Base-by-base conservation (phyloP, 2,888 invertebrate species). In the Drosophila kambysellisi region DNA sequence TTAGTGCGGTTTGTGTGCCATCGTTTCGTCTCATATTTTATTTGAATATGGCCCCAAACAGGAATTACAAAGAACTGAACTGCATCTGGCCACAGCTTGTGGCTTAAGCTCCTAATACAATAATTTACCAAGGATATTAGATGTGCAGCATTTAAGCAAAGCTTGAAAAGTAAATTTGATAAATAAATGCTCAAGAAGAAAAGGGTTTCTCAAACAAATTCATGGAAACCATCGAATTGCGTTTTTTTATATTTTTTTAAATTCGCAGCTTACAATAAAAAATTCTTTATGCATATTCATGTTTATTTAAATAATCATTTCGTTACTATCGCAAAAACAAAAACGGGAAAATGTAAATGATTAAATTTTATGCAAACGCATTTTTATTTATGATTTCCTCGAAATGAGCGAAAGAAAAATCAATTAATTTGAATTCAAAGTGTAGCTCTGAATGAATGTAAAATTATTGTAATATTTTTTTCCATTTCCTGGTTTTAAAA, bases 1-100 rank as follows among this genome's bases (percentile, higher is more conserved):
- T 81, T 81, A 79, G 80, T 80, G 75, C 62, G 70, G 82, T 64
- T 81, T 79, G 70, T 61, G 65, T 61, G 59, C 66, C 62, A 75
- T 50, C 56, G 58, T 75, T 82, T 63, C 54, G 65, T 74, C 66
- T 69, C 66, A 79, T 77, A 79, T 61, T 70, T 77, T 67, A 65
- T 65, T 50, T 61, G 67, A 69, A 62, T 56, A 64, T 67, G 70
- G 52, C 50, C 32, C 12, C 11, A 48, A 50, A 50, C 20, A 12
- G 48, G 11, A 63, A 59, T 50, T 56, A 60, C 52, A 58, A 5
- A 4, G 32, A 50, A n/a, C 69, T 20, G 4, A 64, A 69, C 58
- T 74, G 57, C 46, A 70, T 29, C 43, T 54, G 54, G 77, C 66
- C 66, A 72, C 75, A 72, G 67, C 56, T 72, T 76, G 72, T 63